These are phyloP conservation scores for Osmerus mordax DNA, from an alignment of 2,113 vertebrate genomes.

Conservation along the genomic window DNA sequence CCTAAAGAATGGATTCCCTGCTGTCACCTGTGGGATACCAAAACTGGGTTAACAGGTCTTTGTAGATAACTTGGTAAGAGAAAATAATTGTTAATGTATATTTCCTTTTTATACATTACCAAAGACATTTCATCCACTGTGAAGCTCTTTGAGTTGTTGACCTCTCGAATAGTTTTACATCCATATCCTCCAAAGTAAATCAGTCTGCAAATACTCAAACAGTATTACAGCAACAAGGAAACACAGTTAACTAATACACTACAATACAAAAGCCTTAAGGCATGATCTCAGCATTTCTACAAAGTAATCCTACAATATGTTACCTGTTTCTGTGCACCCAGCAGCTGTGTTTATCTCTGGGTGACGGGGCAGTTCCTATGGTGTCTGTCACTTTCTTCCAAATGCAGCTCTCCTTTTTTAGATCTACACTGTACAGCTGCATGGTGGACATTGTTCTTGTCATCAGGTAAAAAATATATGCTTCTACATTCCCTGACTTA, in stretches of 20 bases:
- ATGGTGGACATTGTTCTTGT: background rate
- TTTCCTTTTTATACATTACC: constrained; percentile 46
- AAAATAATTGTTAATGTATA: background rate
- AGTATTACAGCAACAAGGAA: background rate
- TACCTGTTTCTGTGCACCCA: constrained; percentile 70
- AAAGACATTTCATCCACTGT: constrained; percentile 66
- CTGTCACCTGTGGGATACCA: constrained; percentile 39
- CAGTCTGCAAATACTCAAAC: constrained; percentile 45
- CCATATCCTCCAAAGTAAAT: constrained; percentile 74
- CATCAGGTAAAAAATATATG: background rate
- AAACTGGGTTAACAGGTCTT: background rate
- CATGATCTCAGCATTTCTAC: too few relatives aligned
- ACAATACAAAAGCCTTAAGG: too few relatives aligned
- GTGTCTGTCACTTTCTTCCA: constrained; percentile 58
- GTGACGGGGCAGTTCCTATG: constrained; percentile 60
- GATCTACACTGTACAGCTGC: constrained; percentile 66
- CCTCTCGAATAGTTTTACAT: constrained; percentile 62
- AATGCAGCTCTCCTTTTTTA: constrained; percentile 39
- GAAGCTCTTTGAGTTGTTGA: constrained; percentile 54
- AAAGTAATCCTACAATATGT: background rate
- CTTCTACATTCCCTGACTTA: background rate
- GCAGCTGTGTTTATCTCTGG: constrained; percentile 69
- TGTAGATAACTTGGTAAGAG: background rate
- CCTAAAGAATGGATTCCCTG: constrained; percentile 52
- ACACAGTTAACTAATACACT: too few relatives aligned